These are phyloP conservation scores for Chloroceryle amazona DNA, from an alignment of 2,797 vertebrate species.

Conservation along the genomic window DNA sequence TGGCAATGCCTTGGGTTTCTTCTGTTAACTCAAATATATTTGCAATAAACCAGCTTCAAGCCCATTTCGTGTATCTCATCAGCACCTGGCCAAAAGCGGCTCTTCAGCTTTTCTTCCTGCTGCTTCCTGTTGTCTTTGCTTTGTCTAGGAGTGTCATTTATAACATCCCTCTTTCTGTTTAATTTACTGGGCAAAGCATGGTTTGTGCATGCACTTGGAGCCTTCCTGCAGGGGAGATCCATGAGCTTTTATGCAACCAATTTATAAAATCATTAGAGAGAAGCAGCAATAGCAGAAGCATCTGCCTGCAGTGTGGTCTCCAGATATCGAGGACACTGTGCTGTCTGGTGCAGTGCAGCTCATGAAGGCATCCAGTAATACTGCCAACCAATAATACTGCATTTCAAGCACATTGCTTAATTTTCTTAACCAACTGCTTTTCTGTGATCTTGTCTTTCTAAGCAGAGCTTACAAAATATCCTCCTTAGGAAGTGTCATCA, in stretches of 20 bases:
- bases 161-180: not conserved
- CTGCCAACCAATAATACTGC: not conserved
- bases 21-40: not conserved
- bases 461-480: not conserved
- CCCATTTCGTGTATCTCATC: not conserved
- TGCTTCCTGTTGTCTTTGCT: not conserved
- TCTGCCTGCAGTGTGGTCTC: not conserved
- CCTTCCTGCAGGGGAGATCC: not conserved
- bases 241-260: not conserved
- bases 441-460: not conserved
- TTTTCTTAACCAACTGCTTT: not conserved
- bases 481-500: not conserved
- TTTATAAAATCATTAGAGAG: not conserved
- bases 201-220: not conserved
- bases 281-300: not conserved
- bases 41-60: not conserved
- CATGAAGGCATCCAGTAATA: not conserved
- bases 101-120: not conserved
- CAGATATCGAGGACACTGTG: not conserved
- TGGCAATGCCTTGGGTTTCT: not conserved
- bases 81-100: not conserved
- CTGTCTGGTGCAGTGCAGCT: not conserved
- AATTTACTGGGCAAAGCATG: not conserved
- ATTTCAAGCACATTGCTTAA: rapidly evolving
- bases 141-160: not conserved